A percentile compares a stretch with the other conserved stretches of the same genome.
Evolutionary conservation across 92 coral and sea anemone species (phyloP).

Genomic region (Micromussa lordhowensis): DNA sequence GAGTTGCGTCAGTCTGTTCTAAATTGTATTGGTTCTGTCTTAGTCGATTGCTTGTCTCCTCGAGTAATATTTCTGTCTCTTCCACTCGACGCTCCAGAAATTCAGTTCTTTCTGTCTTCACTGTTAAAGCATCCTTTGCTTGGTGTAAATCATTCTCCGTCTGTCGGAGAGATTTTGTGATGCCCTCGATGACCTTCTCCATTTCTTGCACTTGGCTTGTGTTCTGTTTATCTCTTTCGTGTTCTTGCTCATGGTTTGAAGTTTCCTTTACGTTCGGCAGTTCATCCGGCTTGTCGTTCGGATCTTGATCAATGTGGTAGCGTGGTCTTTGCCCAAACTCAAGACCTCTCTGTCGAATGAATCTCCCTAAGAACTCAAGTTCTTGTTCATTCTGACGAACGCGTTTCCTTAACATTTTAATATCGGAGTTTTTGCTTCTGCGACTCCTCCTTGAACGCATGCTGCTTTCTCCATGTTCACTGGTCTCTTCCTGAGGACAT

Average conservation of each 20-base stretch:
- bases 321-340: neutral
- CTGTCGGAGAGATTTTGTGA: neutral
- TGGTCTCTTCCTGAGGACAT: neutral
- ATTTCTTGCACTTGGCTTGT: slow-evolving; percentile 4
- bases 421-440: neutral
- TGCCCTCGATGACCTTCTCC: neutral
- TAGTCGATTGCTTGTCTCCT: neutral
- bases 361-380: neutral
- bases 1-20: slow-evolving; percentile 1
- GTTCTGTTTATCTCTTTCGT: neutral
- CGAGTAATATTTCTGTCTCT: neutral
- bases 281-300: neutral
- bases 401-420: slow-evolving; percentile 5
- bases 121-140: neutral
- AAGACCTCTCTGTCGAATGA: slow-evolving; percentile 21
- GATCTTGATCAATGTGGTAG: neutral
- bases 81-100: neutral
- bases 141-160: slow-evolving; percentile 1
- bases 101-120: neutral
- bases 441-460: neutral
- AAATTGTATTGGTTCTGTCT: neutral
- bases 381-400: slow-evolving; percentile 15
- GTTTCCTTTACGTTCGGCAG: neutral
- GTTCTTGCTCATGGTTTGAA: neutral
- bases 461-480: neutral